Conservation (phyloP, 1,140 invertebrate genomes). For the Drosophila auraria region DNA sequence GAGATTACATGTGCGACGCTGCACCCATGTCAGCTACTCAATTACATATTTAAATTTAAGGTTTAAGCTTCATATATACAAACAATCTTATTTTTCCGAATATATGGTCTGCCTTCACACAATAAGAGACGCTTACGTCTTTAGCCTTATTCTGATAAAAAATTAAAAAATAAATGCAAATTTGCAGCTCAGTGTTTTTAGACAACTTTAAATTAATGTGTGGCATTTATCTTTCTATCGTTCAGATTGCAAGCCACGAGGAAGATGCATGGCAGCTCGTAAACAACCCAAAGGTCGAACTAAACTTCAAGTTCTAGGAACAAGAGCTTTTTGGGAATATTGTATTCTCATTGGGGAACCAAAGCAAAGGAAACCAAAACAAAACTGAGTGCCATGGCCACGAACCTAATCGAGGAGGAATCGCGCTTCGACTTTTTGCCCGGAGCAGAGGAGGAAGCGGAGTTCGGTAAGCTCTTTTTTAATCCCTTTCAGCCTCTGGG, state of each 20-base stretch:
- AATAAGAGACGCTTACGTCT: too few relatives aligned
- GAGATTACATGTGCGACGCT: too few relatives aligned
- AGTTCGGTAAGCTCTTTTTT: conserved; percentile 62
- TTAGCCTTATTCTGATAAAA: too few relatives aligned
- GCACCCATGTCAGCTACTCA: too few relatives aligned
- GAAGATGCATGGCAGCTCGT: conserved; percentile 41
- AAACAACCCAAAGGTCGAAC: conserved; percentile 5
- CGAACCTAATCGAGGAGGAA: conserved; percentile 52
- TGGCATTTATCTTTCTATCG: not conserved
- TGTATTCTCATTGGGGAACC: conserved; percentile 21
- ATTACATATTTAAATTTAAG: too few relatives aligned
- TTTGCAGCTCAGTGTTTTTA: not conserved
- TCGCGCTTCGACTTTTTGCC: conserved; percentile 59
- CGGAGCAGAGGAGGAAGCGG: conserved; percentile 70
- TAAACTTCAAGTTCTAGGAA: not conserved
- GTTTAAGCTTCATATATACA: too few relatives aligned
- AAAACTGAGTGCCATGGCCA: conserved; percentile 37
- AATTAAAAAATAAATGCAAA: not conserved
- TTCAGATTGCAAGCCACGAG: conserved; percentile 30
- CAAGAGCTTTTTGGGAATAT: not conserved
- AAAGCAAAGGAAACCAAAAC: conserved; percentile 3
- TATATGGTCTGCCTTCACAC: too few relatives aligned
- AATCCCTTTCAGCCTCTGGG: conserved; percentile 29
- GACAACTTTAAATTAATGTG: conserved; percentile 16
- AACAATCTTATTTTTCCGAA: too few relatives aligned